phyloP scores from a whole-genome alignment of 2,797 vertebrate species.

The Chelon labrosus region DNA sequence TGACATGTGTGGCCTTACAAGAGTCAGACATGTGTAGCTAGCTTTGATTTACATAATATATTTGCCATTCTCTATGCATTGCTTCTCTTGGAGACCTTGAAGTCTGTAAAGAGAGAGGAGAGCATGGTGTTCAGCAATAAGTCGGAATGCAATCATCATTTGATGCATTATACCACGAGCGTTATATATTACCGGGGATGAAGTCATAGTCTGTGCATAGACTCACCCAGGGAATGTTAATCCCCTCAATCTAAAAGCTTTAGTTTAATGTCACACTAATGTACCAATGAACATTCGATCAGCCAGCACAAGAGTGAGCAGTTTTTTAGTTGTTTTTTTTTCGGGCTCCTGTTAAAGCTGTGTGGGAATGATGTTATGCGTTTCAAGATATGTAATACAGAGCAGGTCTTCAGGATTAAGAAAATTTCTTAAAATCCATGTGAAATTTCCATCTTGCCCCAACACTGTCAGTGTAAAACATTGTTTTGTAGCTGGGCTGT shows the following conservation, averaged over 20 bases:
- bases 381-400: constrained; percentile 2
- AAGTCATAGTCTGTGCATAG: constrained; percentile 34
- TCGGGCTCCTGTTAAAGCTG: constrained; percentile 14
- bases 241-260: constrained; percentile 58
- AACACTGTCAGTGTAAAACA: too few species aligned
- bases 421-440: not conserved
- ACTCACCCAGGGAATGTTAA: constrained; percentile 59
- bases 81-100: constrained; percentile 22
- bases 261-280: constrained; percentile 51
- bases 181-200: constrained; percentile 35
- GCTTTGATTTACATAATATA: constrained; percentile 10
- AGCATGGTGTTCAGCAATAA: constrained; percentile 9
- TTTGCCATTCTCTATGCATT: not conserved
- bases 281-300: constrained; percentile 30
- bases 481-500: too few species aligned
- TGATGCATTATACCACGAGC: constrained; percentile 28
- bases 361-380: constrained; percentile 28
- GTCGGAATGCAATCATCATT: constrained; percentile 16
- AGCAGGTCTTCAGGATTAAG: not conserved
- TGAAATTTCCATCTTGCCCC: not conserved
- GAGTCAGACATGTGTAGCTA: not conserved
- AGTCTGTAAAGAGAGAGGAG: not conserved
- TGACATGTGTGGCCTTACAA: constrained; percentile 10
- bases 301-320: constrained; percentile 6
- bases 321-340: too few species aligned